Evolutionary conservation across 2,113 vertebrate species (phyloP).

Genomic region (Gadus chalcogrammus): DNA sequence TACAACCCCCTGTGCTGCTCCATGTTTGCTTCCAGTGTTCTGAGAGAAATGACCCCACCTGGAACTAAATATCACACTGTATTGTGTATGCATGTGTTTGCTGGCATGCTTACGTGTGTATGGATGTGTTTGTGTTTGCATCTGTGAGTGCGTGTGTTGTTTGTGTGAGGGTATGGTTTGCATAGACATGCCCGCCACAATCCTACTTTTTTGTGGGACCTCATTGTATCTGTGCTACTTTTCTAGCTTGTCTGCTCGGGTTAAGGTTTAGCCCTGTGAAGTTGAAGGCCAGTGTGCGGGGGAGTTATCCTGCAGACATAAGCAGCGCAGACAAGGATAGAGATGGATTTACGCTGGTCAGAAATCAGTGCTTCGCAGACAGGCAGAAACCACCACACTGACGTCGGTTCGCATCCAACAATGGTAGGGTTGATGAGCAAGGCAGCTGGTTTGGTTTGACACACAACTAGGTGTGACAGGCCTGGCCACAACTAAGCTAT

Average conservation of each 20-base stretch:
- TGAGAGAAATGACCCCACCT: too few relatives aligned
- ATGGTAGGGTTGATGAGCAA: conserved; percentile 48
- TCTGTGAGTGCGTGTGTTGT: background rate
- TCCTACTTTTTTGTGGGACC: too few relatives aligned
- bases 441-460: conserved; percentile 40
- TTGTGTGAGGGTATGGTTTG: too few relatives aligned
- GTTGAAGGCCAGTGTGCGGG: conserved; percentile 15
- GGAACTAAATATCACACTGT: too few relatives aligned
- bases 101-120: background rate
- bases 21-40: too few relatives aligned
- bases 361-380: conserved; percentile 48
- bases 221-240: too few relatives aligned
- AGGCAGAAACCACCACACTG: conserved; percentile 52
- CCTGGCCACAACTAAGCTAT: conserved; percentile 45
- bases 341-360: conserved; percentile 44
- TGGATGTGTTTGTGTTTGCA: conserved; percentile 1
- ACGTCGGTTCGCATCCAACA: conserved; percentile 53
- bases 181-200: too few relatives aligned
- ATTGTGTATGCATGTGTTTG: background rate
- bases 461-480: conserved; percentile 52
- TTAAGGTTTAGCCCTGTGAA: conserved; percentile 18
- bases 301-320: conserved; percentile 9
- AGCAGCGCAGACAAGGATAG: conserved; percentile 26
- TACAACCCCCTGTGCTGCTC: too few relatives aligned
- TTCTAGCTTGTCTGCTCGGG: background rate